phyloP scores from a whole-genome alignment of 2,888 invertebrate species.

The Oscheius sp. region DNA sequence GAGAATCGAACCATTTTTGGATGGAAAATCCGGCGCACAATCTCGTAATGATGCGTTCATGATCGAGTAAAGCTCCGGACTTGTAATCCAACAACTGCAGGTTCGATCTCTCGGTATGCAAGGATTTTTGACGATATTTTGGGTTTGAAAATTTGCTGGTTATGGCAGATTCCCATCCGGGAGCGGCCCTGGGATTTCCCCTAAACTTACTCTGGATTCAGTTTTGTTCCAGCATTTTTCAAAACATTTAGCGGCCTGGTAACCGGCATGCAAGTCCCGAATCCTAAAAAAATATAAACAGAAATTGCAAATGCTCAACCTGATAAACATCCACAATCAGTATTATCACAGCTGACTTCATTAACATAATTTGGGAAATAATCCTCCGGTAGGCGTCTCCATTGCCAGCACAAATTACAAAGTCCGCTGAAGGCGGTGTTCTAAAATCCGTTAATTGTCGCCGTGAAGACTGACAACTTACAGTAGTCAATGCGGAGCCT shows the following conservation, averaged over 20 bases:
- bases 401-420: constrained; percentile 57
- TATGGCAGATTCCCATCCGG: too few species aligned
- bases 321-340: constrained; percentile 53
- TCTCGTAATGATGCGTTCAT: too few species aligned
- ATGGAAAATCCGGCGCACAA: too few species aligned
- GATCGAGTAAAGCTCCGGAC: too few species aligned
- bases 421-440: constrained; percentile 7
- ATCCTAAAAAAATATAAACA: constrained; percentile 41
- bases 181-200: too few species aligned
- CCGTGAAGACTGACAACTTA: neutral
- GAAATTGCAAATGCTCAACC: too few species aligned
- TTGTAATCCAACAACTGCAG: too few species aligned
- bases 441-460: constrained; percentile 21
- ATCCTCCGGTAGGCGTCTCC: constrained; percentile 52
- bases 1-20: too few species aligned
- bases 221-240: constrained; percentile 39
- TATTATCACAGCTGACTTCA: constrained; percentile 56
- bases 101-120: too few species aligned
- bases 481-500: constrained; percentile 42
- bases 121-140: too few species aligned
- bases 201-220: constrained; percentile 31
- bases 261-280: constrained; percentile 54
- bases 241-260: constrained; percentile 48
- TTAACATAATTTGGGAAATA: constrained; percentile 59
- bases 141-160: too few species aligned